A percentile compares a stretch with the other conserved stretches of the same genome.
Conservation (phyloP, 2,797 vertebrate species). For the Lerista edwardsae region DNA sequence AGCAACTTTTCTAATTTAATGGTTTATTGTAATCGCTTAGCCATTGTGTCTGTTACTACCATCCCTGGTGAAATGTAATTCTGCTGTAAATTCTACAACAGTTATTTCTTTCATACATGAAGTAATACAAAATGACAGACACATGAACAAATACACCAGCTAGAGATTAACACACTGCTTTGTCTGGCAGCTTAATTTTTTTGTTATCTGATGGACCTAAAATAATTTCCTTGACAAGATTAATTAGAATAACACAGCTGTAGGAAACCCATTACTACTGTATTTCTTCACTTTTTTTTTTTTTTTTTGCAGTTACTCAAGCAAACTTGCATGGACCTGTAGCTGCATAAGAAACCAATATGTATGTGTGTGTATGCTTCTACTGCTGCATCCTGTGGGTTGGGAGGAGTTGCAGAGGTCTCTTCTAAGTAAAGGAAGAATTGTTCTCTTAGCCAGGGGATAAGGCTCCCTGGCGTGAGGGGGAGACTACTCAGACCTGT, state of each 20-base stretch:
- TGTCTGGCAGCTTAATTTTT: constrained; percentile 35
- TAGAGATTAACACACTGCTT: background rate
- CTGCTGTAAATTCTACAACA: background rate
- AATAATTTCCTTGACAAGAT: constrained; percentile 50
- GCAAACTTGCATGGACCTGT: background rate
- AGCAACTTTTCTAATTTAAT: background rate
- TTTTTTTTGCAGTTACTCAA: background rate
- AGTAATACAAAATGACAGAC: constrained; percentile 1
- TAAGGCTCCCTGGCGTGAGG: too few species aligned
- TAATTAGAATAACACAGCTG: constrained; percentile 44
- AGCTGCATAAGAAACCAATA: background rate
- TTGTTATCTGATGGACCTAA: constrained; percentile 39
- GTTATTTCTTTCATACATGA: constrained; percentile 4
- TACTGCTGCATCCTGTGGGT: too few species aligned
- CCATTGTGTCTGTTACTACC: background rate
- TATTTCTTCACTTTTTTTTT: background rate
- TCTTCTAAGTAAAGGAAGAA: too few species aligned
- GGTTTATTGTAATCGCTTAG: background rate
- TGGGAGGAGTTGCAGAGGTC: too few species aligned
- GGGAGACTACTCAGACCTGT: too few species aligned
- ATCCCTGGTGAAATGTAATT: background rate
- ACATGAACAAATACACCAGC: constrained; percentile 12
- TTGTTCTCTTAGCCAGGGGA: too few species aligned
- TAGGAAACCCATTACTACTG: constrained; percentile 22
- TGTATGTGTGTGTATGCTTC: too few species aligned